These are phyloP conservation scores for Ahaetulla prasina DNA, from an alignment of 2,113 vertebrate species.

Conservation along the genomic window DNA sequence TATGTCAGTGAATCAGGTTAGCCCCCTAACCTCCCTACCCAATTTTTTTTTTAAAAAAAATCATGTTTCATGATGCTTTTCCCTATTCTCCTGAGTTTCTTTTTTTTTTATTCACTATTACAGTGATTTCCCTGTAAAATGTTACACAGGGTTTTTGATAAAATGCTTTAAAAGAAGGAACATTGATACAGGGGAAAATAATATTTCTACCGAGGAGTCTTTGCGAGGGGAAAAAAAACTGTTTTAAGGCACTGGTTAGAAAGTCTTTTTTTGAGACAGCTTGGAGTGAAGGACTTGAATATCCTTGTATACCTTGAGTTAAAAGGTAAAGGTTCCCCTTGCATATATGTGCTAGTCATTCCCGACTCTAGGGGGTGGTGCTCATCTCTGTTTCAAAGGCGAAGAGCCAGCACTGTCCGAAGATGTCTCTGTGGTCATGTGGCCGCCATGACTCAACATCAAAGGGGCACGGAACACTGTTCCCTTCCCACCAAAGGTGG, in stretches of 20 bases:
- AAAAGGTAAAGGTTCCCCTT: too few relatives aligned
- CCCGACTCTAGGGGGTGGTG: too few relatives aligned
- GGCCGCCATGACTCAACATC: too few relatives aligned
- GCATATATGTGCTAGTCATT: too few relatives aligned
- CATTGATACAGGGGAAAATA: background rate
- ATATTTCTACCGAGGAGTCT: background rate
- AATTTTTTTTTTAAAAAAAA: conserved; percentile 13
- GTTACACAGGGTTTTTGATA: background rate
- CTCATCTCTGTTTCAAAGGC: too few relatives aligned
- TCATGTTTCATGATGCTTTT: conserved; percentile 22
- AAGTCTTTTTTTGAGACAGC: background rate
- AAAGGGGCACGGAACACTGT: too few relatives aligned
- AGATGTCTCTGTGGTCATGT: too few relatives aligned
- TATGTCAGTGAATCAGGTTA: conserved; percentile 81
- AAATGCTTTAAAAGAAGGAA: background rate
- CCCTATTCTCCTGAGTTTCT: background rate
- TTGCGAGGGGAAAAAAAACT: background rate
- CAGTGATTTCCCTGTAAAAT: background rate
- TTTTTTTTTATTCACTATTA: background rate
- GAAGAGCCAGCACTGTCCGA: too few relatives aligned
- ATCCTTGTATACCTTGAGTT: too few relatives aligned
- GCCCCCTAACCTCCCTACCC: conserved; percentile 46
- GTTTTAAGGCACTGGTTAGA: rapidly evolving
- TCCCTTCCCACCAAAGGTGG: too few relatives aligned
- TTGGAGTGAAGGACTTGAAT: background rate